phyloP scores from a whole-genome alignment of 2,113 vertebrate genomes.

The Chaetura pelagica region DNA sequence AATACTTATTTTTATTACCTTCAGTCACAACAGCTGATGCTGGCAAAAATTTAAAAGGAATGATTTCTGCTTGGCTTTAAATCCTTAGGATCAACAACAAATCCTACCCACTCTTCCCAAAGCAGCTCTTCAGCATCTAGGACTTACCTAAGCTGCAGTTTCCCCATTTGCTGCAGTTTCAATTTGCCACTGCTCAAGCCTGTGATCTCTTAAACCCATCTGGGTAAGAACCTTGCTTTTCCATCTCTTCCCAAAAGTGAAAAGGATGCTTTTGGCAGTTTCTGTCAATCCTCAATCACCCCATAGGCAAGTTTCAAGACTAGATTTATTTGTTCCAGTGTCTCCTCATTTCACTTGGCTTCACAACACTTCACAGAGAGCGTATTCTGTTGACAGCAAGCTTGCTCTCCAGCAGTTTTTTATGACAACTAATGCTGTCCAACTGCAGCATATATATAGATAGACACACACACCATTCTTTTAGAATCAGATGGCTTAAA shows the following conservation, averaged over 20 bases:
- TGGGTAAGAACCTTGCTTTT: neutral
- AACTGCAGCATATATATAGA: neutral
- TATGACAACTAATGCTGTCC: neutral
- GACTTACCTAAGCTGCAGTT: neutral
- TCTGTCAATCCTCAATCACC: neutral
- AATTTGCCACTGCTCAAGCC: neutral
- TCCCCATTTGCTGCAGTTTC: neutral
- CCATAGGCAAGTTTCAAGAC: neutral
- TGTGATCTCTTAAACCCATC: neutral
- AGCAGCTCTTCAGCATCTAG: neutral
- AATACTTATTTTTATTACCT: neutral
- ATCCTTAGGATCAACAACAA: neutral
- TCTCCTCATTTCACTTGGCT: neutral
- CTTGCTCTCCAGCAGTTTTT: neutral
- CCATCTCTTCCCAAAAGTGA: neutral
- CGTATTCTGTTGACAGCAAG: neutral
- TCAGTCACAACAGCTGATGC: neutral
- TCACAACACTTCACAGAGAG: neutral
- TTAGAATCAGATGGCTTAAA: neutral
- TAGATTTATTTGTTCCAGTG: neutral
- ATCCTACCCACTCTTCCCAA: neutral
- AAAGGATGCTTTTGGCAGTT: neutral
- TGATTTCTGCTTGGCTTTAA: neutral
- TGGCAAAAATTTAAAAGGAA: neutral
- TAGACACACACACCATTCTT: neutral